Evolutionary conservation across 2,797 vertebrate genomes (phyloP), one percentile per base, ranked within the genome.

Genomic region (Spinus pinus): DNA sequence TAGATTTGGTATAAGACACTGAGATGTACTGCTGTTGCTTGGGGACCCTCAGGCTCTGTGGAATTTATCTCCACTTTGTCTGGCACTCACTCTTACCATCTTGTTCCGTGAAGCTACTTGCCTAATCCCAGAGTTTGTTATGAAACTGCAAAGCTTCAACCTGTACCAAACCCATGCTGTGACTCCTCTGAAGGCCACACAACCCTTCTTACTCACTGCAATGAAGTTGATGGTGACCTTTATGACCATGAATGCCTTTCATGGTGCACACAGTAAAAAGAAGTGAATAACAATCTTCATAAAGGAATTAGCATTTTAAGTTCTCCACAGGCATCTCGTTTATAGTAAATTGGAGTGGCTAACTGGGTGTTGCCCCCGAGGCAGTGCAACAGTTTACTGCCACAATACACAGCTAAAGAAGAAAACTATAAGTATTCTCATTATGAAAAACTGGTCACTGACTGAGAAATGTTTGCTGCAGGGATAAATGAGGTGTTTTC

Each of bases 21-120:
- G 60, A 44, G 31, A 49, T 14, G 12, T 22, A 60, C 42, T 47
- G 2, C 31, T 61, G 28, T 19, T 0, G 0, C 11, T 8, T 56
- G 54, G 31, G 14, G 11, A 69, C 18, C 12, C 12, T 71, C 20
- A 72, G 9, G 50, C 16, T 12, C n/a, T 17, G 11, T 54, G 37
- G 13, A 69, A 50, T 51, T 51, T 22, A 60, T 41, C 8, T 88
- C 23, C 3, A 1, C 12, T 62, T 91, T 77, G 18, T 20, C 42
- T 37, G 24, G 33, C 3, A 7, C 22, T 88, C 22, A 9, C 3
- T 75, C 13, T 42, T 42, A 18, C 41, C 24, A 57, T 51, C 64
- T 90, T 42, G 27, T 47, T 37, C 17, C 4, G 5, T 8, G 17
- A 88, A 47, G 10, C 19, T 21, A 21, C 25, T 61, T 70, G 31